Percentiles rank a stretch among this genome's conserved stretches.
These are phyloP conservation scores for Danaus melanippus DNA, from an alignment of 1,140 invertebrate genomes.

Conservation along the genomic window DNA sequence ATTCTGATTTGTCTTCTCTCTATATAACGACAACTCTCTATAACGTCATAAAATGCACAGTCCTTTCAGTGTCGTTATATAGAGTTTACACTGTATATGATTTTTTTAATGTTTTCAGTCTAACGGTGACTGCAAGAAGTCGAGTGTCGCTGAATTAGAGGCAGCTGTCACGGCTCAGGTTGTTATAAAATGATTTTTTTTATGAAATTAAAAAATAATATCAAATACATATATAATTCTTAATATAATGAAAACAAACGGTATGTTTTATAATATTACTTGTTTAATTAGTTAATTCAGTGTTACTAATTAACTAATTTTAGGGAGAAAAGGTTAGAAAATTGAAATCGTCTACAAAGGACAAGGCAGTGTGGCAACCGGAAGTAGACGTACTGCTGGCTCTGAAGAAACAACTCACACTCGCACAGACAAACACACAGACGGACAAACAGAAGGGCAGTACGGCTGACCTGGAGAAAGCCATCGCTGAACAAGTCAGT, in stretches of 20 bases:
- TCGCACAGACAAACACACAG: constrained; percentile 27
- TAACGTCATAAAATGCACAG: too few species aligned
- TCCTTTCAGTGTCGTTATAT: too few species aligned
- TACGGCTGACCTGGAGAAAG: constrained; percentile 72
- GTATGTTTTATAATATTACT: not conserved
- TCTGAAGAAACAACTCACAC: constrained; percentile 80
- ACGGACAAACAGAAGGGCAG: constrained; percentile 1
- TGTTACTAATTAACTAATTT: not conserved
- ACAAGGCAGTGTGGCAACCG: constrained; percentile 80
- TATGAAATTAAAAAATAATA: too few species aligned
- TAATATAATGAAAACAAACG: too few species aligned
- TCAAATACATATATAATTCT: constrained; percentile 12
- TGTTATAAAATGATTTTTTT: too few species aligned
- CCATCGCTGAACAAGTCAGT: constrained; percentile 73
- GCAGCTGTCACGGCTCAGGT: constrained; percentile 21
- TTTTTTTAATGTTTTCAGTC: constrained; percentile 3
- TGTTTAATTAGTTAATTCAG: too few species aligned
- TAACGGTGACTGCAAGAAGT: constrained; percentile 3
- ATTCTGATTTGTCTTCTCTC: too few species aligned
- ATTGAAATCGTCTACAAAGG: constrained; percentile 80
- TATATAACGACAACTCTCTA: too few species aligned
- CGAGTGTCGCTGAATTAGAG: constrained; percentile 16
- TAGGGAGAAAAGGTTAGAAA: constrained; percentile 81
- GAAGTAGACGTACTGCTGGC: constrained; percentile 81
- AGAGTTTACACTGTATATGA: too few species aligned